Evolutionary conservation across 1,140 invertebrate species (phyloP).

Genomic region (Penaeus chinensis): DNA sequence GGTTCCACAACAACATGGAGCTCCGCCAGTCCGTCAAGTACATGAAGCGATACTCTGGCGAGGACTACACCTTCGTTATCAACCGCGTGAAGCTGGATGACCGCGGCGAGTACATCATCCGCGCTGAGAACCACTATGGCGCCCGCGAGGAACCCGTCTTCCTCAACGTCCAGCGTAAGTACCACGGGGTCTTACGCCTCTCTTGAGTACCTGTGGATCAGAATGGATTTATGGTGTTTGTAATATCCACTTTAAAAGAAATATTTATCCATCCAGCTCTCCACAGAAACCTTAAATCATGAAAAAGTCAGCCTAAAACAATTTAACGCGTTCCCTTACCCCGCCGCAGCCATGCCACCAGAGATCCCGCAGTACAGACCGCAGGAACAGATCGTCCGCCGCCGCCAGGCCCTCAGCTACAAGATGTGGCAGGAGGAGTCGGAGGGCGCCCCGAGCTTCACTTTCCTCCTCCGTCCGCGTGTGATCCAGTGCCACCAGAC

Average conservation of each 20-base stretch:
- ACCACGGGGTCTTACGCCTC: background rate
- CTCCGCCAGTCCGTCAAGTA: conserved; percentile 98
- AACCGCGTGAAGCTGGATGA: conserved; percentile 95
- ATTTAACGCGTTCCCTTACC: background rate
- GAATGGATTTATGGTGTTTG: too few relatives aligned
- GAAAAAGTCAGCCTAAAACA: too few relatives aligned
- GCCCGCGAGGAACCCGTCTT: conserved; percentile 96
- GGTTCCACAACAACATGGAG: conserved; percentile 93
- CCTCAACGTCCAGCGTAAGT: conserved; percentile 89
- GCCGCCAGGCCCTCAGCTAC: conserved; percentile 84
- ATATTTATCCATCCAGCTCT: background rate
- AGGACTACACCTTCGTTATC: conserved; percentile 97
- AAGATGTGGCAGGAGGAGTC: conserved; percentile 90
- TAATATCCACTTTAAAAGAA: too few relatives aligned
- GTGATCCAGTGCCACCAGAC: conserved; percentile 94
- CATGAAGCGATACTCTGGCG: conserved; percentile 97
- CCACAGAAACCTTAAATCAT: too few relatives aligned
- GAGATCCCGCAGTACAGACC: conserved; percentile 82
- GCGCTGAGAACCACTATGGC: conserved; percentile 98
- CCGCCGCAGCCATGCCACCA: conserved; percentile 79
- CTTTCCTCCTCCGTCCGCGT: conserved; percentile 95
- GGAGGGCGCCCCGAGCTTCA: conserved; percentile 92
- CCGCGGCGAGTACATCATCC: conserved; percentile 95
- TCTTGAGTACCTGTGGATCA: background rate
- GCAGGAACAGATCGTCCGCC: conserved; percentile 77